phyloP scores from a whole-genome alignment of 2,888 invertebrate genomes.

The Slavum lentiscoides region DNA sequence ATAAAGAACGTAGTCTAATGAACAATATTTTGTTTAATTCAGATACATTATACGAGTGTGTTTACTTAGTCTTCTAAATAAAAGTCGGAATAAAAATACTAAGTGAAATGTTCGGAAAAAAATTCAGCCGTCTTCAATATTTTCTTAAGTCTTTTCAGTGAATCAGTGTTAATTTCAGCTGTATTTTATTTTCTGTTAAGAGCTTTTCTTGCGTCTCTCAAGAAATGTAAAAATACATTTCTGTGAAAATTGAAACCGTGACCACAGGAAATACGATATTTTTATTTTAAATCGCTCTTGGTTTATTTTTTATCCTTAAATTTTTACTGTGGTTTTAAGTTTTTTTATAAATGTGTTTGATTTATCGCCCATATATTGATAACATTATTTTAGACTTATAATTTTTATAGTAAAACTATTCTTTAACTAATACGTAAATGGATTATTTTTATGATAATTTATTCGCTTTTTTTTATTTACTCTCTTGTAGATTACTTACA shows the following conservation, averaged over 20 bases:
- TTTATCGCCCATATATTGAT: background rate
- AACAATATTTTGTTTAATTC: no score
- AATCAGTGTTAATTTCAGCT: background rate
- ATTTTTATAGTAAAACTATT: background rate
- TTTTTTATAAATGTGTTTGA: background rate
- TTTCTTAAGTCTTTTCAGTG: background rate
- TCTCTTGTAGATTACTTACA: background rate
- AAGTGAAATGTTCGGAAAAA: background rate
- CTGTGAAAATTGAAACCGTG: conserved; percentile 29
- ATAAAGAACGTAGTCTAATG: no score
- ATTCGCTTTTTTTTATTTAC: background rate
- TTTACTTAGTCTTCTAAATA: background rate
- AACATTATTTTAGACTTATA: background rate
- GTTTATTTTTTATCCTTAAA: conserved; percentile 4
- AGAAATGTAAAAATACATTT: conserved; percentile 24
- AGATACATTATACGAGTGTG: background rate
- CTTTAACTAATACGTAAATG: background rate
- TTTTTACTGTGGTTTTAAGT: background rate
- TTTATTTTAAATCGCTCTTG: conserved; percentile 14
- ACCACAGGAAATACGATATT: conserved; percentile 41
- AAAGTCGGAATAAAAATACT: background rate
- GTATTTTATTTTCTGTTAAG: conserved; percentile 7
- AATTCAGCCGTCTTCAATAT: background rate
- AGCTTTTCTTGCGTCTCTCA: background rate
- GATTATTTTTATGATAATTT: conserved; percentile 13